Base-by-base conservation (phyloP, 2,888 invertebrate genomes). In the Onthophagus sagittarius region DNA sequence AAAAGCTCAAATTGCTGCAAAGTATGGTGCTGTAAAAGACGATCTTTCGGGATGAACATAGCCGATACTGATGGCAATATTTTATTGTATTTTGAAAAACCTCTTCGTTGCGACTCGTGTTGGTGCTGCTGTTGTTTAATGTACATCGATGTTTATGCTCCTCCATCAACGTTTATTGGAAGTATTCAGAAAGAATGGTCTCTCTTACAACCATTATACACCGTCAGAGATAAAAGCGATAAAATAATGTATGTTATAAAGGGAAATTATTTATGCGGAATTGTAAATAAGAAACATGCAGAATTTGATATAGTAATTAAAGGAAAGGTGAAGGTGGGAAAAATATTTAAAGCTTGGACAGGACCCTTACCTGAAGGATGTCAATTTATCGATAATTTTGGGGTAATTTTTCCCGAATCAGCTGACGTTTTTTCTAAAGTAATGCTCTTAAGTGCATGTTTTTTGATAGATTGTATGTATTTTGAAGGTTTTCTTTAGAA, bases 321-420 rank as follows among this genome's bases (percentile, higher is more conserved):
- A 64, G 15, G 64, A 64, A 64, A 64, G n/a, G 64, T 64, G 15
- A 64, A 14, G 14, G 15, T 9, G 13, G 9, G 67, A 67, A 32
- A 67, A 67, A 67, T 67, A 67, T 67, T 67, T 32, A 67, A 67
- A 67, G n/a, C 31, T 23, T 67, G 23, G 67, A n/a, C 31, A 67
- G 67, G 31, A 32, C 23, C 32, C 23, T 53, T 53, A 53, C 39
- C 39, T 4, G 39, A 32, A 13, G 67, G 67, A n/a, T 67, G 67
- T 67, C 39, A 53, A 53, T 53, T 53, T 53, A 53, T 53, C 7
- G 39, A 53, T 53, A 53, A 53, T 11, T 53, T 53, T 53, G 39
- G 39, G 11, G 39, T 53, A 1, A 53, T 53, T 11, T 53, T 53
- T 53, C 39, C 39, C 6, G 39, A 53, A 53, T 53, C 39, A 53